phyloP scores from a whole-genome alignment of 1,140 invertebrate genomes.

The Brachionus sp. region DNA sequence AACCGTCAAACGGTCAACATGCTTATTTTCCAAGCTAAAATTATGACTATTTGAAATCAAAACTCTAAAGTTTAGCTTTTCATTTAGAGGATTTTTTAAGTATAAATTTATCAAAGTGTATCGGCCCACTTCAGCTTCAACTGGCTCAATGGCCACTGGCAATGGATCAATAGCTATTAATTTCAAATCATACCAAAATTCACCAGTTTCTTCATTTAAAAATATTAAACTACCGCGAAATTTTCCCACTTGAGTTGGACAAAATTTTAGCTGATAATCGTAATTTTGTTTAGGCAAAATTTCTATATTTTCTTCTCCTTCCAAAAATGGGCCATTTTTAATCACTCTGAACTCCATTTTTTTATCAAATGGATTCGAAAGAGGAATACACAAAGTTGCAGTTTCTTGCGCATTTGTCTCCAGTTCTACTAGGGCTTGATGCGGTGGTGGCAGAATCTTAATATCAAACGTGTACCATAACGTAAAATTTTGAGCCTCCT shows the following conservation, averaged over 20 bases:
- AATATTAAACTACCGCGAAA: conserved; percentile 55
- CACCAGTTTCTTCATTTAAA: conserved; percentile 55
- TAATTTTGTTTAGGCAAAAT: conserved; percentile 52
- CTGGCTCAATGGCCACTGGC: conserved; percentile 52
- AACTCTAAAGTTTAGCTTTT: conserved; percentile 53
- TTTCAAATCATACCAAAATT: conserved; percentile 58
- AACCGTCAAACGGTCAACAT: conserved; percentile 51
- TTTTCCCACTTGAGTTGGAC: conserved; percentile 53
- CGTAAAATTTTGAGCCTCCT: conserved; percentile 52
- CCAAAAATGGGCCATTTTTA: conserved; percentile 24
- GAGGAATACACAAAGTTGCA: conserved; percentile 10
- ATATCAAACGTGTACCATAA: conserved; percentile 58
- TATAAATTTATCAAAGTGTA: conserved; percentile 54
- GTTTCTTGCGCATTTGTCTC: neutral
- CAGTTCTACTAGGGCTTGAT: conserved; percentile 53
- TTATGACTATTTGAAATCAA: conserved; percentile 56
- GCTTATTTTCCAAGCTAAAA: conserved; percentile 55
- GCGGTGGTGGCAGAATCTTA: conserved; percentile 53
- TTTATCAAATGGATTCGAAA: conserved; percentile 30
- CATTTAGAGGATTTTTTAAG: conserved; percentile 56
- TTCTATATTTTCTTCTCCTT: conserved; percentile 50
- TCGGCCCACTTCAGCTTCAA: conserved; percentile 59
- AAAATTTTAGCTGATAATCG: conserved; percentile 54
- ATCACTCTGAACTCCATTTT: conserved; percentile 13
- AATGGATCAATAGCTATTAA: conserved; percentile 52